A percentile compares a stretch with the other conserved stretches of the same genome.
These are phyloP conservation scores for Symphodus melops DNA, from an alignment of 2,113 vertebrate genomes.

Conservation along the genomic window DNA sequence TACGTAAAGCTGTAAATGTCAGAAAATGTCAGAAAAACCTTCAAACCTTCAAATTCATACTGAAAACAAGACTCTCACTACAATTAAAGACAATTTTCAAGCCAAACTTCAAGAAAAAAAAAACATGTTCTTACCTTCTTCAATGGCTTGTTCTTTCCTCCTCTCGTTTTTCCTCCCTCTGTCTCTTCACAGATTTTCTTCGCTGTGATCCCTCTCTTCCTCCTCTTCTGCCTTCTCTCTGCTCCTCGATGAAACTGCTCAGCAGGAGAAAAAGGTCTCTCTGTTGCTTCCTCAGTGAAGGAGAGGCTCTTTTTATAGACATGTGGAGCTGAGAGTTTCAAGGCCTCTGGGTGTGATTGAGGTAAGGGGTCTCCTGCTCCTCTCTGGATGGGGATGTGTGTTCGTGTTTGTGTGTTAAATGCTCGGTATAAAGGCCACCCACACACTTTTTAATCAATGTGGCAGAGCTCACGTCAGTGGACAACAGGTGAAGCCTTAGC, in stretches of 20 bases:
- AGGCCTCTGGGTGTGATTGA: constrained; percentile 70
- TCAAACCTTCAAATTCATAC: neutral
- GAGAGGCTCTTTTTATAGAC: constrained; percentile 74
- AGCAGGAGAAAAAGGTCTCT: constrained; percentile 45
- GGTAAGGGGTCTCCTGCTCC: constrained; percentile 58
- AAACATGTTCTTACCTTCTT: constrained; percentile 60
- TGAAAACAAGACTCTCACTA: constrained; percentile 12
- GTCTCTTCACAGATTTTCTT: constrained; percentile 47
- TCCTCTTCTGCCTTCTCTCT: constrained; percentile 25
- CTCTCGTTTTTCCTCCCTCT: constrained; percentile 6
- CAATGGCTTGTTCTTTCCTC: constrained; percentile 24
- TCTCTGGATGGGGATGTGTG: constrained; percentile 32
- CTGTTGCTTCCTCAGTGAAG: constrained; percentile 45
- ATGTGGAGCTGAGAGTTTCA: constrained; percentile 40
- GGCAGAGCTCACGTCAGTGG: constrained; percentile 26
- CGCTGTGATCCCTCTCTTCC: constrained; percentile 44
- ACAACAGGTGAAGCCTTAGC: constrained; percentile 43
- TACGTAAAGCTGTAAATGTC: neutral
- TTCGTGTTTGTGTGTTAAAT: constrained; percentile 1
- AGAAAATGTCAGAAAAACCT: neutral
- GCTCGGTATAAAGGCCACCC: constrained; percentile 36
- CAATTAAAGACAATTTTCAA: neutral
- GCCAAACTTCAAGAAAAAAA: neutral
- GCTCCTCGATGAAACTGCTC: constrained; percentile 45
- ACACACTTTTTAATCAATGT: constrained; percentile 53